A percentile compares a stretch with the other conserved stretches of the same genome.
Evolutionary conservation across 2,113 vertebrate genomes (phyloP).

Genomic region (Podarcis muralis): DNA sequence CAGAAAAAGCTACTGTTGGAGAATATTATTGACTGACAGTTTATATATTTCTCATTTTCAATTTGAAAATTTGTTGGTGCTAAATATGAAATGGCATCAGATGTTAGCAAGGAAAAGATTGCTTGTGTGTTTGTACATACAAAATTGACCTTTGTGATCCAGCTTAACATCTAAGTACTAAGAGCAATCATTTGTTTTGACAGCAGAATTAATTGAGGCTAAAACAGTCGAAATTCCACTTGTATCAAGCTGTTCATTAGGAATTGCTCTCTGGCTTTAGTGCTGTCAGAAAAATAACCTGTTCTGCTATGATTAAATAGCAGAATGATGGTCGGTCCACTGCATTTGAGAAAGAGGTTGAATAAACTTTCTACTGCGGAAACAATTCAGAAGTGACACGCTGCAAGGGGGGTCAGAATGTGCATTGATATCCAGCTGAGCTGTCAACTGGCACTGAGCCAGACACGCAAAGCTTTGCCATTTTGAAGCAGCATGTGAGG

Average conservation of each 20-base stretch:
- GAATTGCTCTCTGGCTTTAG: constrained; percentile 82
- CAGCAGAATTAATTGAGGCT: constrained; percentile 95
- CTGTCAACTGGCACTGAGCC: constrained; percentile 90
- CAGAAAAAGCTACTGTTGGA: neutral
- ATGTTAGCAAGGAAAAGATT: constrained; percentile 69
- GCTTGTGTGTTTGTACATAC: constrained; percentile 76
- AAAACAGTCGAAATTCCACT: constrained; percentile 88
- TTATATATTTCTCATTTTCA: constrained; percentile 32
- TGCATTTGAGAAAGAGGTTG: constrained; percentile 88
- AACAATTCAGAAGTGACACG: constrained; percentile 91
- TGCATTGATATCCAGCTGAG: constrained; percentile 94
- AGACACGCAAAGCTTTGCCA: constrained; percentile 86
- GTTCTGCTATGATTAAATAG: constrained; percentile 84
- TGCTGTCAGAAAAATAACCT: constrained; percentile 92
- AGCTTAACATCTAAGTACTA: constrained; percentile 77
- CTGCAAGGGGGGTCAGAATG: constrained; percentile 83
- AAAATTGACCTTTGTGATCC: constrained; percentile 83
- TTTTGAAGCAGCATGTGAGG: constrained; percentile 82
- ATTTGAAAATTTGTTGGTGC: constrained; percentile 38
- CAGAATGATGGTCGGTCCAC: constrained; percentile 81
- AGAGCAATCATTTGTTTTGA: constrained; percentile 92
- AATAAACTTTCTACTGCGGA: constrained; percentile 94
- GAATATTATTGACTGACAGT: neutral
- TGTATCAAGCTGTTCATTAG: constrained; percentile 92
- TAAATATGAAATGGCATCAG: constrained; percentile 60